Percentiles rank a stretch among this genome's conserved stretches.
These are phyloP conservation scores for Myopa testacea DNA, from an alignment of 2,888 invertebrate species.

Conservation along the genomic window DNA sequence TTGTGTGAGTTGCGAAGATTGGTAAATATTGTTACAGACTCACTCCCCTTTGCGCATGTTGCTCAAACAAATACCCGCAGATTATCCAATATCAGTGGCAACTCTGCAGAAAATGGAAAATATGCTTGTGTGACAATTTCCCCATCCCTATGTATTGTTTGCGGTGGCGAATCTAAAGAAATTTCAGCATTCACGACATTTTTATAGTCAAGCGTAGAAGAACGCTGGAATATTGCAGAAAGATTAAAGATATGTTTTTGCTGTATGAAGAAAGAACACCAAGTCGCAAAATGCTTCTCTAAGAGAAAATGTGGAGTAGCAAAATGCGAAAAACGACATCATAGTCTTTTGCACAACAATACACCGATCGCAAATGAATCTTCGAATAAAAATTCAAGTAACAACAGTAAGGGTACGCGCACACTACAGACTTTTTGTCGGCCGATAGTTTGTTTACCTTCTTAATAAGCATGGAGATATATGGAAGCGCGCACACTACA, in stretches of 20 bases:
- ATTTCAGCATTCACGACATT: neutral
- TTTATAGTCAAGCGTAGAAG: neutral
- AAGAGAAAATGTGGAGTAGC: neutral
- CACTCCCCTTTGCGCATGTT: slow-evolving; percentile 20
- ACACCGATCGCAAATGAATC: slow-evolving; percentile 21
- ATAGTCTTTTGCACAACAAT: slow-evolving; percentile 8
- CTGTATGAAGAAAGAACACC: slow-evolving; percentile 29
- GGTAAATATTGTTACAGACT: slow-evolving; percentile 12
- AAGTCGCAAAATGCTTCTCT: neutral
- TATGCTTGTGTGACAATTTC: neutral
- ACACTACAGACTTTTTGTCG: too few relatives aligned
- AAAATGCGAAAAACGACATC: slow-evolving; percentile 11
- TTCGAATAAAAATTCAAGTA: too few relatives aligned
- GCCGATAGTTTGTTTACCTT: too few relatives aligned
- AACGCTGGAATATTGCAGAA: slow-evolving; percentile 34
- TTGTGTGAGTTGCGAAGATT: slow-evolving; percentile 13
- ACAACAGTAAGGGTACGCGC: too few relatives aligned
- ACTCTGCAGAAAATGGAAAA: slow-evolving; percentile 1
- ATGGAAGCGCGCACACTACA: too few relatives aligned
- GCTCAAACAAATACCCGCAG: neutral
- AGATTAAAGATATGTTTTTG: slow-evolving; percentile 19
- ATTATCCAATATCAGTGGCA: too few relatives aligned
- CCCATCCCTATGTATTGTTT: slow-evolving; percentile 3
- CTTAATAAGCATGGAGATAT: too few relatives aligned
- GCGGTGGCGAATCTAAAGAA: slow-evolving; percentile 8